These are phyloP conservation scores for Saiga tatarica DNA, from an alignment of 2,113 vertebrate species.

Conservation along the genomic window DNA sequence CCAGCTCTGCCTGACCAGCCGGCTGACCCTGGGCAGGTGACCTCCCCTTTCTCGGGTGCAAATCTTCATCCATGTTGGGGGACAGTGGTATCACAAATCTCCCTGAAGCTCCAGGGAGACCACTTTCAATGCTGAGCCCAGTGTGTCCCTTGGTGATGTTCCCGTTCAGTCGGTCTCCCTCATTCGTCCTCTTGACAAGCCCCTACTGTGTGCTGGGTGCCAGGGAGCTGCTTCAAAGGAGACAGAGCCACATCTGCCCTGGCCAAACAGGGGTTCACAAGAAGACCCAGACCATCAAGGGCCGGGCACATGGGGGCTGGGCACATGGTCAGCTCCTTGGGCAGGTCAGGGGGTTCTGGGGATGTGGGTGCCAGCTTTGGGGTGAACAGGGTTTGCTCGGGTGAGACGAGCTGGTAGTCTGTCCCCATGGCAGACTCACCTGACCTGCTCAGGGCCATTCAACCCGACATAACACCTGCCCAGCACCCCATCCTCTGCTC, in stretches of 20 bases:
- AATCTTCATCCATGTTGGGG: neutral
- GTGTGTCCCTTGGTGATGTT: rapidly evolving
- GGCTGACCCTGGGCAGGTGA: neutral
- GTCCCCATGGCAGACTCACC: neutral
- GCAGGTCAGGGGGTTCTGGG: no score
- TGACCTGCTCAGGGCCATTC: neutral
- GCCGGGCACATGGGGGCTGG: rapidly evolving
- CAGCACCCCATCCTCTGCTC: no score
- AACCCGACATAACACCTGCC: rapidly evolving
- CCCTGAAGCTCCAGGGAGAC: neutral
- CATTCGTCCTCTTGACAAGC: neutral
- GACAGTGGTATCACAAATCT: no score
- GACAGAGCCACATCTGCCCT: neutral
- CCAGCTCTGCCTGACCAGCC: neutral
- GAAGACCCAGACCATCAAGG: neutral
- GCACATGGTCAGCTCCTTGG: no score
- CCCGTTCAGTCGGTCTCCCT: neutral
- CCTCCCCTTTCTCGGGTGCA: neutral
- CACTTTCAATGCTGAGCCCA: neutral
- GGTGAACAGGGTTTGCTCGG: neutral
- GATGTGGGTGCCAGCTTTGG: rapidly evolving
- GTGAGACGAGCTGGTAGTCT: neutral
- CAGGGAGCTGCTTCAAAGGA: rapidly evolving
- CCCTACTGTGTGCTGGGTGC: neutral
- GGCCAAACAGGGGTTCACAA: neutral